Conservation (phyloP, 2,888 invertebrate species). For the Lycophotia porphyrea region DNA sequence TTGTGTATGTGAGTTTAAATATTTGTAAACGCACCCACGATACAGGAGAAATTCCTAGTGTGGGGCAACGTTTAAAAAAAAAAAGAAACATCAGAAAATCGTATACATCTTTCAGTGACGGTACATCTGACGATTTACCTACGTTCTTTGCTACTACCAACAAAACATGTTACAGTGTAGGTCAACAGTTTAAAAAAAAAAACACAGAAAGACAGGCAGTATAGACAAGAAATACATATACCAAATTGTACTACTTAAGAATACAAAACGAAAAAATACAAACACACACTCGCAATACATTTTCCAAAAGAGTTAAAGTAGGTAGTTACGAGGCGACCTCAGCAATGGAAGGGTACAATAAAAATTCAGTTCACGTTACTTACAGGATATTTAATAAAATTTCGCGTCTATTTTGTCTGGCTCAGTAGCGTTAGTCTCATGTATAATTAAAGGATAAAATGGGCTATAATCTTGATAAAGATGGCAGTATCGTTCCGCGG, state of each 20-base stretch:
- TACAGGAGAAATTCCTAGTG: too few species aligned
- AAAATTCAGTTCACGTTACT: slow-evolving; percentile 61
- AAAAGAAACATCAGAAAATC: not conserved
- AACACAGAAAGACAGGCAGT: not conserved
- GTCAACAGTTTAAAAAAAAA: too few species aligned
- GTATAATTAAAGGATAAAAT: slow-evolving; percentile 61
- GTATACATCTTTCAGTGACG: not conserved
- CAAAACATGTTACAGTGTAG: not conserved
- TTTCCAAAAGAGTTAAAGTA: slow-evolving; percentile 23
- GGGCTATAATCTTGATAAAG: slow-evolving; percentile 60
- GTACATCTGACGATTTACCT: not conserved
- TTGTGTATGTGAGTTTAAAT: too few species aligned
- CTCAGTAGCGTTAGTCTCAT: slow-evolving; percentile 39
- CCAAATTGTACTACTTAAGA: slow-evolving; percentile 1
- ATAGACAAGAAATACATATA: not conserved
- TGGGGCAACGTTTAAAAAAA: too few species aligned
- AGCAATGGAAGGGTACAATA: slow-evolving; percentile 37
- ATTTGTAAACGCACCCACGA: too few species aligned
- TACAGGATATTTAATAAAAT: slow-evolving; percentile 58
- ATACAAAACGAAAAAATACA: slow-evolving; percentile 23
- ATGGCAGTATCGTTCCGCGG: slow-evolving; percentile 47
- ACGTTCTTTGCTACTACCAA: not conserved
- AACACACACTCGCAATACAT: slow-evolving; percentile 20
- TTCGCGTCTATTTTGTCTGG: slow-evolving; percentile 45
- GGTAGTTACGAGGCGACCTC: slow-evolving; percentile 31